phyloP scores from a whole-genome alignment of 53 echinoderm and acorn worm genomes.

The Apostichopus leukothele region DNA sequence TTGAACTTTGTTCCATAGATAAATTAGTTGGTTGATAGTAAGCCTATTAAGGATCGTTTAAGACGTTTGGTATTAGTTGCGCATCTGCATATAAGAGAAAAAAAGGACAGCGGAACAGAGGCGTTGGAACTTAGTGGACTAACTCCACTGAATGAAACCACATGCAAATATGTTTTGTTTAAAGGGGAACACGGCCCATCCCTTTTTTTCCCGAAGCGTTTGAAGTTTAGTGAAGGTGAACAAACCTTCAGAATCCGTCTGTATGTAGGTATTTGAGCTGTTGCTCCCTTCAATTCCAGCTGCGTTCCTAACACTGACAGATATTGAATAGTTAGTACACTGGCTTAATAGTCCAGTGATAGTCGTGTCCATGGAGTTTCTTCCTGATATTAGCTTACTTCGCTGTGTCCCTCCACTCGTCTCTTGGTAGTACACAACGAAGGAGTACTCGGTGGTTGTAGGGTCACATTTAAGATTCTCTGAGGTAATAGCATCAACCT shows the following conservation, averaged over 20 bases:
- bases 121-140: no score
- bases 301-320: constrained; percentile 13
- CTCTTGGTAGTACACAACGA: background rate
- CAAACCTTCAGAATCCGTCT: constrained; percentile 21
- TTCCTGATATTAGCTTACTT: background rate
- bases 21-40: no score
- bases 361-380: background rate
- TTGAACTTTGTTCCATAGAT: no score
- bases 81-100: no score
- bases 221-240: background rate
- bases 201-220: no score
- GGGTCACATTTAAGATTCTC: background rate
- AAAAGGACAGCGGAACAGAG: no score
- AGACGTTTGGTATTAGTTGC: no score
- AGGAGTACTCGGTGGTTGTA: background rate
- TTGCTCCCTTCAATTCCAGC: background rate
- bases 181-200: no score
- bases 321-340: background rate
- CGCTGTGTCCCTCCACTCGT: background rate
- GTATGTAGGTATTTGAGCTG: background rate
- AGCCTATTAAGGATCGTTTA: no score
- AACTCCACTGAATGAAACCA: no score
- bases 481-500: background rate
- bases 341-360: background rate
- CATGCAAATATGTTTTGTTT: no score